Base-by-base conservation (phyloP, 2,797 vertebrate species). In the Anomalospiza imberbis region DNA sequence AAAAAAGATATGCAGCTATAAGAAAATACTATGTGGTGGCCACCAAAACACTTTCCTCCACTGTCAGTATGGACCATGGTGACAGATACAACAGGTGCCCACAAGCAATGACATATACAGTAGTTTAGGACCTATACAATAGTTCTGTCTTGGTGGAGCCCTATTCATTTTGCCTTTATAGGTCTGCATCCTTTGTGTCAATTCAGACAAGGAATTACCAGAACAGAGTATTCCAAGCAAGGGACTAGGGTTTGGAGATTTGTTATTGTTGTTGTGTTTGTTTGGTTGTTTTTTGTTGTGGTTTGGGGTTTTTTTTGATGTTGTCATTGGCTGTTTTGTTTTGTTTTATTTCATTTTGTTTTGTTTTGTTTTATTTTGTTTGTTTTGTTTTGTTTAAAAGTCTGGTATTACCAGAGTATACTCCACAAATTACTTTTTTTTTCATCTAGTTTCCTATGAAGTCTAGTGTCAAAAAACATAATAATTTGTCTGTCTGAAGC, bases 261-360 rank as follows among this genome's bases (percentile, higher is more conserved):
- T n/a, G 8, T 40, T 38, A 10, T 18, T 34, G 6, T 10, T 9
- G 10, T 7, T 51, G 6, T 44, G 20, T 13, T 65, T 58, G 5
- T 5, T 63, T n/a, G 7, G 12, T 24, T 38, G 16, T 5, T 3
- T 38, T 32, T 51, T 7, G 3, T 5, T 66, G 8, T 38, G 6
- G 8, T 36, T 66, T 70, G 47, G 10, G 5, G 0, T 1, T 21
- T 48, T 26, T 26, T 19, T 34, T 38, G 2, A n/a, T n/a, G 3
- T 19, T 40, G 26, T 13, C 15, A 31, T 44, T 42, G 18, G 10
- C 9, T 38, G 6, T 29, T 50, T 36, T 40, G 7, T 7, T 54
- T 40, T 45, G 25, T 18, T 54, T 60, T n/a, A 40, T 44, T 19
- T 32, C 36, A 40, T 61, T 54, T 67, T 58, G 40, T 40, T 40